Evolutionary conservation across 1,140 invertebrate species (phyloP).

Genomic region (Drosophila novamexicana): DNA sequence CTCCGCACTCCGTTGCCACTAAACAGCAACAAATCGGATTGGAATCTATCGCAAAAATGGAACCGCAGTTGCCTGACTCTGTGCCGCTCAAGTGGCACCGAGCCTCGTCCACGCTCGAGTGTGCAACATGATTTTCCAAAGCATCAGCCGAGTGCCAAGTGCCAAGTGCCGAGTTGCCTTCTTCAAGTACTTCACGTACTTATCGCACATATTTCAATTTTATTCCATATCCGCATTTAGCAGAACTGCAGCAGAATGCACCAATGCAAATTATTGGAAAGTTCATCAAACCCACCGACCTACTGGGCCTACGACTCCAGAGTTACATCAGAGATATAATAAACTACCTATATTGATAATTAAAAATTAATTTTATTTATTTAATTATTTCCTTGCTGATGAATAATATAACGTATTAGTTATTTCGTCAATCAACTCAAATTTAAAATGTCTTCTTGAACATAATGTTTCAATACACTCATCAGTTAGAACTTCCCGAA

Average conservation of each 20-base stretch:
- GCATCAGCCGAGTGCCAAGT: slow-evolving; percentile 5
- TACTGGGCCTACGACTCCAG: neutral
- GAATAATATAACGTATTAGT: too few species aligned
- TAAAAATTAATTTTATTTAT: too few species aligned
- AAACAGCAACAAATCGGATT: slow-evolving; percentile 8
- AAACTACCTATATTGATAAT: too few species aligned
- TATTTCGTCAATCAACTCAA: too few species aligned
- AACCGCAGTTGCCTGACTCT: slow-evolving; percentile 55
- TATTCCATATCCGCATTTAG: slow-evolving; percentile 20
- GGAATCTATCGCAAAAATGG: slow-evolving; percentile 58
- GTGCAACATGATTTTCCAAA: slow-evolving; percentile 68
- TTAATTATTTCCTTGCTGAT: too few species aligned
- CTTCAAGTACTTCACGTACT: slow-evolving; percentile 22
- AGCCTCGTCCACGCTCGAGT: slow-evolving; percentile 58
- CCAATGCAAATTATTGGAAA: slow-evolving; percentile 24
- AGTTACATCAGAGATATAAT: neutral
- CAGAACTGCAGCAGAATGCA: neutral
- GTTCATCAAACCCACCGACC: slow-evolving; percentile 1
- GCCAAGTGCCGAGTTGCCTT: neutral
- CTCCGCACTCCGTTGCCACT: slow-evolving; percentile 19
- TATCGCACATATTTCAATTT: slow-evolving; percentile 27
- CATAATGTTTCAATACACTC: too few species aligned
- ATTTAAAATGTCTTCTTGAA: too few species aligned
- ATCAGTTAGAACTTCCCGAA: too few species aligned
- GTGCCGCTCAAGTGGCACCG: slow-evolving; percentile 41